Conservation (phyloP, 2,797 vertebrate genomes). For the Neosilurus mollespiculum region DNA sequence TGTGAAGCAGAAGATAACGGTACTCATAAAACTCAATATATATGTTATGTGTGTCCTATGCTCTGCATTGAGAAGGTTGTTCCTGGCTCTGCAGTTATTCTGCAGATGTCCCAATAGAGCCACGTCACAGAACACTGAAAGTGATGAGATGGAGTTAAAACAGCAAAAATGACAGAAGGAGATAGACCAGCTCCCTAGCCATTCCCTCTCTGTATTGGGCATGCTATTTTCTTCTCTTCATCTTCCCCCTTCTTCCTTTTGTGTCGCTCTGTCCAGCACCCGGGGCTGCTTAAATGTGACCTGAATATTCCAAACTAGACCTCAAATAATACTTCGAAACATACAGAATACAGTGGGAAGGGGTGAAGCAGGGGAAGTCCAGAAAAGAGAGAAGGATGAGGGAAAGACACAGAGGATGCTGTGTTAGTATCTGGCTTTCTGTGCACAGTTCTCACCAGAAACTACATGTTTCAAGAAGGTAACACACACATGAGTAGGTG, state of each 20-base stretch:
- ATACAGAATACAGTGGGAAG: not conserved
- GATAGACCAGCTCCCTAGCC: conserved; percentile 36
- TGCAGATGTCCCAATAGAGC: conserved; percentile 45
- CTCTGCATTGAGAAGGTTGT: conserved; percentile 37
- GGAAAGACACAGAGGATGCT: too few species aligned
- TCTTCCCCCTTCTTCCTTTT: conserved; percentile 30
- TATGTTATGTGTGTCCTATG: conserved; percentile 27
- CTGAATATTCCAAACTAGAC: conserved; percentile 37
- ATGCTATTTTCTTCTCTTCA: conserved; percentile 34
- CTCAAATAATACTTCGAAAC: conserved; percentile 28
- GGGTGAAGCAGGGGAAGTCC: not conserved
- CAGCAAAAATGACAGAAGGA: conserved; percentile 31
- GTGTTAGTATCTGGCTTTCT: not conserved
- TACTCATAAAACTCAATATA: conserved; percentile 38
- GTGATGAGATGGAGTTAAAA: conserved; percentile 31
- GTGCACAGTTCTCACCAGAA: not conserved
- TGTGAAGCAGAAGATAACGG: conserved; percentile 38
- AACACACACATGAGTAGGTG: not conserved
- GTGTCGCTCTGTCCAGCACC: conserved; percentile 26
- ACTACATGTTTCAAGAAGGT: not conserved
- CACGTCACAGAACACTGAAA: conserved; percentile 24
- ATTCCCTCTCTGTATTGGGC: conserved; percentile 12
- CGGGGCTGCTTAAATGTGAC: conserved; percentile 30
- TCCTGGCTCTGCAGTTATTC: conserved; percentile 46
- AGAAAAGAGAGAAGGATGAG: not conserved